Evolutionary conservation across 2,797 vertebrate genomes (phyloP).

Genomic region (Protosalanx chinensis): DNA sequence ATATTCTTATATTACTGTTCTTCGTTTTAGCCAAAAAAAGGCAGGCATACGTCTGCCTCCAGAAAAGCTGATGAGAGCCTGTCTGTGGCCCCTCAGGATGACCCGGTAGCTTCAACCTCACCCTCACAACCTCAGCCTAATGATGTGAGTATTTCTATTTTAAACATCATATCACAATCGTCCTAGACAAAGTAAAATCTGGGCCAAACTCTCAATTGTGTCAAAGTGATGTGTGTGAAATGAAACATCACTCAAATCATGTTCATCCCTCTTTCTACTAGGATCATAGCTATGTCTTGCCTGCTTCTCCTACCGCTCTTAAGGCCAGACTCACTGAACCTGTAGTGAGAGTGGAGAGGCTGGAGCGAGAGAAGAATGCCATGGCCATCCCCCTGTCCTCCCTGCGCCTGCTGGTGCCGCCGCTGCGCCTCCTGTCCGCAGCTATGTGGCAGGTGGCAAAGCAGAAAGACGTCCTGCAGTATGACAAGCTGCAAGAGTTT

Average conservation of each 20-base stretch:
- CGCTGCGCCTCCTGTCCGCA: constrained; percentile 74
- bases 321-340: background rate
- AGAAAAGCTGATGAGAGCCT: constrained; percentile 7
- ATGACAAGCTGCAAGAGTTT: constrained; percentile 76
- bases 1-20: no score
- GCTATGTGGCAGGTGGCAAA: constrained; percentile 77
- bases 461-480: constrained; percentile 67
- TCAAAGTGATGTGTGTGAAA: no score
- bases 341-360: constrained; percentile 2
- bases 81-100: constrained; percentile 6
- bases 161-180: no score
- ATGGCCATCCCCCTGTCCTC: constrained; percentile 49
- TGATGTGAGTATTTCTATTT: background rate
- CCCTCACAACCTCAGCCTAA: no score
- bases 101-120: no score
- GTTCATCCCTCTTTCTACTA: no score
- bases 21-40: constrained; percentile 2
- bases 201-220: no score
- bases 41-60: background rate
- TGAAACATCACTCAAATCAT: no score
- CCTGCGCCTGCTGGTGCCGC: constrained; percentile 70
- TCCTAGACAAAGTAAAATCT: no score
- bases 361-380: constrained; percentile 2
- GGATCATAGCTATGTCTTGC: no score
- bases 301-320: background rate